Base-by-base conservation (phyloP, 2,113 vertebrate species). In the Sapajus apella region DNA sequence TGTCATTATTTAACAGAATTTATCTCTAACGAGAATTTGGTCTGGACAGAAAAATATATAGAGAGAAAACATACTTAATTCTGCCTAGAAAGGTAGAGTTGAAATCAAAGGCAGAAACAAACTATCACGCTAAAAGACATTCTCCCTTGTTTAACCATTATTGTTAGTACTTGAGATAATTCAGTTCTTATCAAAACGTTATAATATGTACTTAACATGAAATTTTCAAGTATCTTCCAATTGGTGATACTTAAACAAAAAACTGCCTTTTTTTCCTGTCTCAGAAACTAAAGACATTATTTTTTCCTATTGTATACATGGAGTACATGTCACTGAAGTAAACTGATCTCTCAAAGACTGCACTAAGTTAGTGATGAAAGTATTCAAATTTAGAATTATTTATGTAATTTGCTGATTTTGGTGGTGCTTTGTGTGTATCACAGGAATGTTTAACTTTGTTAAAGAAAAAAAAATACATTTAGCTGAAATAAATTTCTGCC, bases 41-140 rank as follows among this genome's bases (percentile, higher is more conserved):
- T 47, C 17, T 61, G 92, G 66, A 81, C 14, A 93, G 30, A 72
- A 97, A 95, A 97, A 64, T 5, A 87, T 58, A 94, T 30, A 40
- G 20, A 83, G 0, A 93, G 40, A 92, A 96, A 97, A 85, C 91
- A 45, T 61, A 84, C 89, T 97, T 96, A 95, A 77, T 77, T 80
- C 27, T 72, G 0, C 90, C n/a, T 73, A 70, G 58, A 94, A 87
- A 10, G 91, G 3, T 37, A 89, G 45, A 95, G 80, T 32, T 84
- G 52, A 96, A 97, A 95, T 88, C 23, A 90, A 91, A 82, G 23
- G 21, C 37, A 89, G 55, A 89, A 85, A 92, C 17, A 90, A 27
- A 85, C 27, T 94, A 87, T 21, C n/a, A 50, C 52, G 13, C 76
- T 80, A 82, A 50, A 94, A 95, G 45, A 55, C 40, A 76, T 70